Base-by-base conservation (phyloP, 2,113 vertebrate species). In the Tupaia tana region DNA sequence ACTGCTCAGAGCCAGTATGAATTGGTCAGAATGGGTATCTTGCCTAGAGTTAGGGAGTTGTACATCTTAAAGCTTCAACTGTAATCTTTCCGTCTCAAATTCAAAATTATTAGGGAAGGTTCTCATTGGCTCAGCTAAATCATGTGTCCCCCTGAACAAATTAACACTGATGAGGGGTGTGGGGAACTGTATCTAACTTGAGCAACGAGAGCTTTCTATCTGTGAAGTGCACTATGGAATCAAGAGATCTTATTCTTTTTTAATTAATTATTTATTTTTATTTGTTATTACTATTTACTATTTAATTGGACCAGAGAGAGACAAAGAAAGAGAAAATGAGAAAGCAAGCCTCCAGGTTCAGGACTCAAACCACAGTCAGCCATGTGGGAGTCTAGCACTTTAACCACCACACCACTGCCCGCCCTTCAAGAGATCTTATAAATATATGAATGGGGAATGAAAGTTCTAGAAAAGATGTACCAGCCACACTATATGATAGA, bases 391-490 rank as follows among this genome's bases (percentile, higher is more conserved):
- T 43, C 43, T 43, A 43, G 43, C 43, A 43, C 43, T 43, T 43
- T 43, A 43, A 43, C 43, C 43, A 43, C 43, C 43, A 43, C 43
- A 43, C 43, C 43, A 43, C 43, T 5, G 43, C 43, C 43, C 43
- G 43, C 43, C 43, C 5, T 43, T 43, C 43, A 43, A 43, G 43
- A 43, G 43, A 43, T 43, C 43, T 43, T 43, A 43, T 43, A 84
- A 77, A 83, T 24, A 69, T 74, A 64, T 54, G 70, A 81, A 73
- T 61, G 31, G 14, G 27, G 13, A 78, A 3, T 59, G 12, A 87
- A 92, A 90, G 25, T 92, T 94, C 66, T 24, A 84, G 66, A 84
- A 90, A 84, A 91, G 22, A 6, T 71, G n/a, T 70, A 14, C 25
- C 91, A 43, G 77, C 70, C 25, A 88, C 20, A 70, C n/a, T 58